These are phyloP conservation scores for Pleuronectes platessa DNA, from an alignment of 2,113 vertebrate genomes.

Conservation along the genomic window DNA sequence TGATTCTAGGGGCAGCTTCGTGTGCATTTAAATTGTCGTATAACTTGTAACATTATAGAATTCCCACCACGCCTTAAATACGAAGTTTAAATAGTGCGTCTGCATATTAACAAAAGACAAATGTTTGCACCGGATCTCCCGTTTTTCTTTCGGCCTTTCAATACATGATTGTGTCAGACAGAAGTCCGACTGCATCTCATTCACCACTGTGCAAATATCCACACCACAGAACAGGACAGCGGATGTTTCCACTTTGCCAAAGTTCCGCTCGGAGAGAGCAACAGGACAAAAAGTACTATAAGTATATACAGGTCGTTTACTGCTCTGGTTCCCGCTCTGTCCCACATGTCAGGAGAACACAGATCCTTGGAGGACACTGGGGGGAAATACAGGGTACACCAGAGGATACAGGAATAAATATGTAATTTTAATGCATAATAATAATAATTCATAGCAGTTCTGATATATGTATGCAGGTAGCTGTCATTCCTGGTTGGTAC, in stretches of 20 bases:
- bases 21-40: conserved; percentile 48
- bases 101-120: conserved; percentile 43
- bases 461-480: conserved; percentile 64
- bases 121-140: conserved; percentile 15
- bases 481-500: conserved; percentile 65
- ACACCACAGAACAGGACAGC: conserved; percentile 26
- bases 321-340: conserved; percentile 41
- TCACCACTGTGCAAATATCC: conserved; percentile 47
- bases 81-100: conserved; percentile 28
- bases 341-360: conserved; percentile 62
- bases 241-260: conserved; percentile 30
- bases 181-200: conserved; percentile 23
- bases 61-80: conserved; percentile 14
- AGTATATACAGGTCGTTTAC: conserved; percentile 55
- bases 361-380: conserved; percentile 39
- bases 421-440: conserved; percentile 64
- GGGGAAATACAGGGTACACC: conserved; percentile 53
- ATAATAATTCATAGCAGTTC: conserved; percentile 74
- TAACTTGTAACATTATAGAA: conserved; percentile 25
- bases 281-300: conserved; percentile 50
- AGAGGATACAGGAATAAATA: conserved; percentile 80
- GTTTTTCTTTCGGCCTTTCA: conserved; percentile 23
- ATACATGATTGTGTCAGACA: conserved; percentile 35
- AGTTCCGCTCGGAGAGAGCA: conserved; percentile 55
- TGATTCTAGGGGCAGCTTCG: conserved; percentile 46